phyloP scores from a whole-genome alignment of 2,113 vertebrate genomes.

The Epinephelus fuscoguttatus region DNA sequence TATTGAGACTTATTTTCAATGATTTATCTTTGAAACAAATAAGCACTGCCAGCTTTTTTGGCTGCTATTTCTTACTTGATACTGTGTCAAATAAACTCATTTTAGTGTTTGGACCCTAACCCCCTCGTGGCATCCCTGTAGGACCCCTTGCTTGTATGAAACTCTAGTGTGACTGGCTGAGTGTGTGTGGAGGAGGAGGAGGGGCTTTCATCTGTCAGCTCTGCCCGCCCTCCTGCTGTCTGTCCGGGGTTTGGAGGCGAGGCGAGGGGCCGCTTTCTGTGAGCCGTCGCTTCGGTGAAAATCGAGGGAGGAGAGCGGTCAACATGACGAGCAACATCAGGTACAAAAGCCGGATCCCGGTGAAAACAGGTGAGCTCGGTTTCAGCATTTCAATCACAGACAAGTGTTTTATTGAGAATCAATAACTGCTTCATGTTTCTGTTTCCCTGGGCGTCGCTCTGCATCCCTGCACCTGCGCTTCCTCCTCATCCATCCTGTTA shows the following conservation, averaged over 20 bases:
- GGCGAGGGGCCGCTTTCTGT: conserved; percentile 53
- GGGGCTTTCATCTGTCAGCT: conserved; percentile 45
- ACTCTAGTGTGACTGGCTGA: conserved; percentile 38
- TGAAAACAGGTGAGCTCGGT: conserved; percentile 90
- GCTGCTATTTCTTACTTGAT: not conserved
- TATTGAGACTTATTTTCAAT: not conserved
- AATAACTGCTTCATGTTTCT: conserved; percentile 57
- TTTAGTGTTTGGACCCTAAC: conserved; percentile 1
- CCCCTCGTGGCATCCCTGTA: not conserved
- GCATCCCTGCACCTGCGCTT: conserved; percentile 82
- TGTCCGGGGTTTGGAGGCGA: conserved; percentile 56
- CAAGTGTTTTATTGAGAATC: not conserved
- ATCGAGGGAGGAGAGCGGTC: conserved; percentile 60
- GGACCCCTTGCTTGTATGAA: not conserved
- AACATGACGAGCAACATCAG: conserved; percentile 92
- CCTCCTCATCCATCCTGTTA: conserved; percentile 60
- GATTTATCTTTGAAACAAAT: not conserved
- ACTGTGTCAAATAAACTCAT: not conserved
- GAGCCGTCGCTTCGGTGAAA: conserved; percentile 54
- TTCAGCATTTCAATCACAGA: not conserved
- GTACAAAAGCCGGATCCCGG: conserved; percentile 93
- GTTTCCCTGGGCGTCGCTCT: conserved; percentile 73
- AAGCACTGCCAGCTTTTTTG: not conserved
- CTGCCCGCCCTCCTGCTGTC: conserved; percentile 55
- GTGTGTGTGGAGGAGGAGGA: conserved; percentile 8